phyloP scores from a whole-genome alignment of 2,797 vertebrate species.

The Malurus leucopterus region DNA sequence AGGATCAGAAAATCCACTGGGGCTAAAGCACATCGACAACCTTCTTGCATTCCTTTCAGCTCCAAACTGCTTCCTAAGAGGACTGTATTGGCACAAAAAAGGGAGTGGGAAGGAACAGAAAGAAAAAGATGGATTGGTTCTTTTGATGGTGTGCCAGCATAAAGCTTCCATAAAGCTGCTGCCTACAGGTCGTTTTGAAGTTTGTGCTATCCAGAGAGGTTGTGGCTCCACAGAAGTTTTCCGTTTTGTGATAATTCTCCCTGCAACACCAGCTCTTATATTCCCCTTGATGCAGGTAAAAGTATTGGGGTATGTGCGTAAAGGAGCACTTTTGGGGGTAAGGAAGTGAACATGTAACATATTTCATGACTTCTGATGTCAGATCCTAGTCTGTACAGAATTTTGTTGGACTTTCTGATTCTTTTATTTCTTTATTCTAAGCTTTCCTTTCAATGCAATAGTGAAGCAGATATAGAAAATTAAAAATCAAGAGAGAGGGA shows the following conservation, averaged over 20 bases:
- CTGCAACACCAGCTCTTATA: not conserved
- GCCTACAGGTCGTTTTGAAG: not conserved
- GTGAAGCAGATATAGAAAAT: not conserved
- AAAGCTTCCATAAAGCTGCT: not conserved
- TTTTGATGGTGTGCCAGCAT: not conserved
- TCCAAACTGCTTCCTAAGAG: not conserved
- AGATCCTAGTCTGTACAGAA: not conserved
- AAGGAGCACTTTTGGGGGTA: not conserved
- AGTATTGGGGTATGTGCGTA: not conserved
- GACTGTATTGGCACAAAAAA: not conserved
- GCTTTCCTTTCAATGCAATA: not conserved
- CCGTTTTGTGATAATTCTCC: not conserved
- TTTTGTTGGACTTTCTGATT: not conserved
- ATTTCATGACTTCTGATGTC: not conserved
- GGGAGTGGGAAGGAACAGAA: not conserved
- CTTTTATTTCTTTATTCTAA: not conserved
- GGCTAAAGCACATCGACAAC: not conserved
- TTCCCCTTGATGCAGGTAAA: not conserved
- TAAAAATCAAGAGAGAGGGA: not conserved
- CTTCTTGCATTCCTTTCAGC: not conserved
- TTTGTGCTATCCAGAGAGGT: not conserved
- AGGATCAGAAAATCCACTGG: not conserved
- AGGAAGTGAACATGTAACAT: not conserved
- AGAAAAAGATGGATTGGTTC: not conserved
- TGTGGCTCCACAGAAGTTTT: not conserved